Percentiles rank a stretch among this genome's conserved stretches.
These are phyloP conservation scores for Phoeniculus purpureus DNA, from an alignment of 2,797 vertebrate species.

Conservation along the genomic window DNA sequence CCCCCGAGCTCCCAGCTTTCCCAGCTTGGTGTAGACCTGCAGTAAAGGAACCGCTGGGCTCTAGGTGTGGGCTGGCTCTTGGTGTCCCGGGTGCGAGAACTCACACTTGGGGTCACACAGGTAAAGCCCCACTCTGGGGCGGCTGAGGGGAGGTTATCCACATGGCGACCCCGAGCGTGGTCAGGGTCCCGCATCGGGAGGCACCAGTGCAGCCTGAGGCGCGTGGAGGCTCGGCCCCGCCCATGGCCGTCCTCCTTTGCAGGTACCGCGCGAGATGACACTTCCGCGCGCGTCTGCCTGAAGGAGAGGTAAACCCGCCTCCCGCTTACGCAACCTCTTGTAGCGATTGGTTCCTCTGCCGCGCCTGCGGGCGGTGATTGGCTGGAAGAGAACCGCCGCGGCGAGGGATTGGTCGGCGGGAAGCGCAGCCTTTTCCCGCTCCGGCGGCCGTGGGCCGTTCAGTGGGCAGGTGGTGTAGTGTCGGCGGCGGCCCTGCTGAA, in stretches of 20 bases:
- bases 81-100: no score
- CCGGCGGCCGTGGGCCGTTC: no score
- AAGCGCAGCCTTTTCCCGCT: background rate
- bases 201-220: background rate
- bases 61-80: no score
- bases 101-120: no score
- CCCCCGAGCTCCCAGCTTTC: no score
- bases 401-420: background rate
- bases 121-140: background rate
- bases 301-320: accelerated
- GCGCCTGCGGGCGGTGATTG: background rate
- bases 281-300: accelerated
- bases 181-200: no score
- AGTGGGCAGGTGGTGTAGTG: no score
- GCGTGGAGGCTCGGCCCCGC: background rate
- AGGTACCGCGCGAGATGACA: accelerated
- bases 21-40: no score
- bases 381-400: accelerated
- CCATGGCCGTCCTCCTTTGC: background rate
- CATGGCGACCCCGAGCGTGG: no score
- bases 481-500: no score
- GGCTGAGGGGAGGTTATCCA: background rate
- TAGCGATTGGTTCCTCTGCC: background rate
- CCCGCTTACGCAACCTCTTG: accelerated
- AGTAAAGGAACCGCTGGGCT: no score